Base-by-base conservation (phyloP, 2,888 invertebrate species). In the Melinopterus prodromus region DNA sequence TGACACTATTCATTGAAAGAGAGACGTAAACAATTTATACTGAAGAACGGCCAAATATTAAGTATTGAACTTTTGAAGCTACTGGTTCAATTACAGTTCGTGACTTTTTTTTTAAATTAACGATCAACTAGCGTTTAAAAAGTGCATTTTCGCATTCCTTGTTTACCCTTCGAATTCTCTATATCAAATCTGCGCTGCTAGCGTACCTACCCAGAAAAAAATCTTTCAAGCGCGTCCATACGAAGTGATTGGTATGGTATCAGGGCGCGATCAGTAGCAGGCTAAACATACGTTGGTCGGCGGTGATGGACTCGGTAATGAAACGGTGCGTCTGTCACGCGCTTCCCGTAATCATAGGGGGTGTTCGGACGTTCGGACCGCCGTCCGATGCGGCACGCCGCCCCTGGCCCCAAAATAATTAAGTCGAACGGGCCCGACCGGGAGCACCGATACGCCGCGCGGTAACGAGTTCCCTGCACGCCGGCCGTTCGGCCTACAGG, bases 251-350 rank as follows among this genome's bases (percentile, higher is more conserved):
- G 53, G 53, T 53, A 53, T 26, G 26, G 26, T 26, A 26, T 26
- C 26, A 26, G 26, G 26, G 26, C 26, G 77, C 82, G 82, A 82
- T 80, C 81, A 80, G 80, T 76, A 81, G 78, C 79, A 80, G 35
- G 35, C 77, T 81, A 82, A 81, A 82, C 82, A 82, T 79, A 82
- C 80, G 78, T 80, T 80, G 79, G 14, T 69, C 78, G 80, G 84
- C 81, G 83, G 84, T 85, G 86, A 85, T 85, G 85, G 85, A 86
- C 85, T 85, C 36, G 83, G 85, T 87, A 87, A 87, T 87, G 86
- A 86, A 86, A 84, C 86, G 86, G 87, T 87, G 86, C 84, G 85
- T 85, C 81, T 85, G 86, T 84, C 86, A 85, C 84, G 84, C 84
- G 86, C 82, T 36, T 14, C 35, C 74, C 74, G 74, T 74, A 74